Evolutionary conservation across 1,140 invertebrate genomes (phyloP).

Genomic region (Drosophila subobscura): DNA sequence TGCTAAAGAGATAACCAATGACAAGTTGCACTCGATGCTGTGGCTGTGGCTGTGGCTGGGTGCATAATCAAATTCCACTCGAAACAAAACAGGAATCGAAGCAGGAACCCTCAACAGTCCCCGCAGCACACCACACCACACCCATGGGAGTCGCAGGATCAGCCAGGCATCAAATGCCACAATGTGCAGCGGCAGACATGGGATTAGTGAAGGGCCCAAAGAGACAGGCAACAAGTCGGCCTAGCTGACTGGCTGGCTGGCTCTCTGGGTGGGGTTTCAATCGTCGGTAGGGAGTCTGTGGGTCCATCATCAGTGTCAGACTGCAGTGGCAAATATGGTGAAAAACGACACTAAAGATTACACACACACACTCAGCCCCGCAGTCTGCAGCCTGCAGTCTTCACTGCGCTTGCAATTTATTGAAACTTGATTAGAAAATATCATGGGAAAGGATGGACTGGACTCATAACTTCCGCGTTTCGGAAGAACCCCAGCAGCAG

Average conservation of each 20-base stretch:
- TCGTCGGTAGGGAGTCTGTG: slow-evolving; percentile 11
- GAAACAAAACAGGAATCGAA: slow-evolving; percentile 44
- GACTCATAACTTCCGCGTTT: slow-evolving; percentile 55
- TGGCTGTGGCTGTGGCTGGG: slow-evolving; percentile 1
- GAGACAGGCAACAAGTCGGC: slow-evolving; percentile 29
- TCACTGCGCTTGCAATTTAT: slow-evolving; percentile 18
- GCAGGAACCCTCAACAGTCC: slow-evolving; percentile 11
- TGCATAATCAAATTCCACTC: slow-evolving; percentile 57
- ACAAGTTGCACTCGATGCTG: slow-evolving; percentile 61
- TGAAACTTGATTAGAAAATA: slow-evolving; percentile 40
- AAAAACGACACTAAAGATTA: slow-evolving; percentile 55
- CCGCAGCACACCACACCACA: slow-evolving; percentile 20
- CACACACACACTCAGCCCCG: background rate
- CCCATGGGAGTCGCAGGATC: slow-evolving; percentile 44
- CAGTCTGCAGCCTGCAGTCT: slow-evolving; percentile 26
- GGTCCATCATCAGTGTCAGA: slow-evolving; percentile 35
- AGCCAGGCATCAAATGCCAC: slow-evolving; percentile 36
- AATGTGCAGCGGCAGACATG: slow-evolving; percentile 26
- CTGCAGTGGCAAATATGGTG: slow-evolving; percentile 57
- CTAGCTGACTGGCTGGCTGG: slow-evolving; percentile 21
- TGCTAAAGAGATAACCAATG: slow-evolving; percentile 48
- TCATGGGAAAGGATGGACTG: background rate
- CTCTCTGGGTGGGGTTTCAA: slow-evolving; percentile 29
- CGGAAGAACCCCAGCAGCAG: slow-evolving; percentile 4
- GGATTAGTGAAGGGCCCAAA: slow-evolving; percentile 47